phyloP scores from a whole-genome alignment of 92 coral and sea anemone genomes.

The Zoanthus solanderi region DNA sequence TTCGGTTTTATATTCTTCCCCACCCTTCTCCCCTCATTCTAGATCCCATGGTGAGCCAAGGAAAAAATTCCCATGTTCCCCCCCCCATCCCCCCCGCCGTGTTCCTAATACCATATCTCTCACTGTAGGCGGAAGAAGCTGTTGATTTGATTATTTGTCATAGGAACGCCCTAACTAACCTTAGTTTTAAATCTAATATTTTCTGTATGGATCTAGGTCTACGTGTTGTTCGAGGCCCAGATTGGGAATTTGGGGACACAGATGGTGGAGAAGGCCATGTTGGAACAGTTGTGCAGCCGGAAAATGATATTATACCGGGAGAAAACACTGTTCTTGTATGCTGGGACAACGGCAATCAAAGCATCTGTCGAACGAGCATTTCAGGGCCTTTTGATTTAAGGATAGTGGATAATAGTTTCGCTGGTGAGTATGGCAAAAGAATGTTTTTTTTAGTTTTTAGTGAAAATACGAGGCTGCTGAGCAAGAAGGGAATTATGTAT shows the following conservation, averaged over 20 bases:
- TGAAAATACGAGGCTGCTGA: no score
- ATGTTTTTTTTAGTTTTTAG: no score
- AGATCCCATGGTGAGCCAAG: no score
- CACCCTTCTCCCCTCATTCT: no score
- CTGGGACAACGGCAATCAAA: slow-evolving; percentile 79
- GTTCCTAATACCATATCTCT: no score
- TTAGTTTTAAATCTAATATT: neutral
- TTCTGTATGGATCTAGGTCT: slow-evolving; percentile 39
- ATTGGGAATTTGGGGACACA: slow-evolving; percentile 81
- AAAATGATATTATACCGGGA: neutral
- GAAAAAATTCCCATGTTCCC: no score
- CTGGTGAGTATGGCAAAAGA: slow-evolving; percentile 57
- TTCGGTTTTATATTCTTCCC: neutral
- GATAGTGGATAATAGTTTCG: slow-evolving; percentile 70
- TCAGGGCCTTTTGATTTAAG: slow-evolving; percentile 71
- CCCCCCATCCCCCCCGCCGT: no score
- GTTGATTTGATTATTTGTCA: neutral
- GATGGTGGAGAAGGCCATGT: slow-evolving; percentile 85
- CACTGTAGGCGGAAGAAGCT: no score
- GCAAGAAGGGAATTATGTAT: no score
- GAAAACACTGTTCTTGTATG: slow-evolving; percentile 68
- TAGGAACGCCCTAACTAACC: neutral
- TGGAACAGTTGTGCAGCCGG: slow-evolving; percentile 77
- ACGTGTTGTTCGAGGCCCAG: slow-evolving; percentile 90
- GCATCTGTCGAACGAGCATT: slow-evolving; percentile 73